phyloP scores from a whole-genome alignment of 2,113 vertebrate species.

The Eulacestoma nigropectus region DNA sequence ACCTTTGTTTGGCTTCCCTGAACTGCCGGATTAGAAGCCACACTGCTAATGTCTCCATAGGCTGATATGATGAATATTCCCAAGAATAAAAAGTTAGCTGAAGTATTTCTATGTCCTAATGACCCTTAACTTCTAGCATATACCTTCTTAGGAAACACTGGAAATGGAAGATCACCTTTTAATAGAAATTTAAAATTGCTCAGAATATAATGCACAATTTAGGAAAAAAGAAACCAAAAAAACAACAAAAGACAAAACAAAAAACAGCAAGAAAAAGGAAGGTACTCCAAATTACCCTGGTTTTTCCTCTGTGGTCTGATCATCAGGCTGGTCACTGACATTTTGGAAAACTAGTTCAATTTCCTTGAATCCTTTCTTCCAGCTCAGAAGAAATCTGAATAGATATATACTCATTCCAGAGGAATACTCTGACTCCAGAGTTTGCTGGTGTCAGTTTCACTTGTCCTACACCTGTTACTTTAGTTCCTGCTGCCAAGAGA shows the following conservation, averaged over 20 bases:
- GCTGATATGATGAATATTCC: neutral
- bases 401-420: neutral
- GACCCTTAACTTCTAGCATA: neutral
- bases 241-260: neutral
- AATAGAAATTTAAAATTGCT: neutral
- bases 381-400: neutral
- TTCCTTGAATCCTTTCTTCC: neutral
- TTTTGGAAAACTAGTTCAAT: neutral
- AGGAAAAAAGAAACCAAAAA: neutral
- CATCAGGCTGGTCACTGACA: neutral
- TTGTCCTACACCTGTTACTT: neutral
- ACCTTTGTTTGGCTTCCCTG: neutral
- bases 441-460: neutral
- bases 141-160: neutral
- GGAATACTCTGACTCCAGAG: neutral
- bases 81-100: neutral
- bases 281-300: rapidly evolving
- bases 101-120: neutral
- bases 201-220: neutral
- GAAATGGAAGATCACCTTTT: neutral
- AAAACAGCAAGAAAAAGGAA: neutral
- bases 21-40: neutral
- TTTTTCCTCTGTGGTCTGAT: neutral
- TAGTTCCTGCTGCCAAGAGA: neutral
- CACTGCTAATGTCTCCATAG: neutral